phyloP scores from a whole-genome alignment of 1,140 invertebrate genomes.

The Tetraneura akinire region DNA sequence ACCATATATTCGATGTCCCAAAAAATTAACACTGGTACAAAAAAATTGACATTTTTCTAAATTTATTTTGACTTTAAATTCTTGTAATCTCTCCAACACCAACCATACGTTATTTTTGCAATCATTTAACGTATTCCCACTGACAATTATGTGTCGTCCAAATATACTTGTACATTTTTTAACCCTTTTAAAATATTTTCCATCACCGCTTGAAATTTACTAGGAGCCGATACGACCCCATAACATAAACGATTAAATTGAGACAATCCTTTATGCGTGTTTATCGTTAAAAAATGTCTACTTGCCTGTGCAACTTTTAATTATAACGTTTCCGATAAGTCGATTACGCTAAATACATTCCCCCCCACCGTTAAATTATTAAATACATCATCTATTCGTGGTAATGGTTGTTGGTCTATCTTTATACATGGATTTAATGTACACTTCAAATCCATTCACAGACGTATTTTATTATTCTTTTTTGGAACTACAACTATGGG shows the following conservation, averaged over 20 bases:
- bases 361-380: conserved; percentile 56
- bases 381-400: conserved; percentile 57
- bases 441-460: conserved; percentile 61
- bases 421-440: conserved; percentile 58
- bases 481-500: conserved; percentile 61
- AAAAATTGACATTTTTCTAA: conserved; percentile 47
- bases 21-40: neutral
- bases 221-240: conserved; percentile 7
- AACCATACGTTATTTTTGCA: neutral
- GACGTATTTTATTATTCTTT: conserved; percentile 57
- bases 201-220: conserved; percentile 42
- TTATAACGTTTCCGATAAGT: conserved; percentile 58
- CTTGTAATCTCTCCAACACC: neutral
- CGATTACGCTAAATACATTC: conserved; percentile 57
- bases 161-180: conserved; percentile 8
- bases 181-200: conserved; percentile 35
- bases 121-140: neutral
- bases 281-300: neutral
- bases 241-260: neutral
- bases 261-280: neutral
- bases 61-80: conserved; percentile 21
- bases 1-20: conserved; percentile 23
- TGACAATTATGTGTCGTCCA: conserved; percentile 49
- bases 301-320: conserved; percentile 48
- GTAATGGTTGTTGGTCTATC: conserved; percentile 57